A percentile compares a stretch with the other conserved stretches of the same genome.
Evolutionary conservation across 92 coral and sea anemone species (phyloP).

Genomic region (Actinernus sp.): DNA sequence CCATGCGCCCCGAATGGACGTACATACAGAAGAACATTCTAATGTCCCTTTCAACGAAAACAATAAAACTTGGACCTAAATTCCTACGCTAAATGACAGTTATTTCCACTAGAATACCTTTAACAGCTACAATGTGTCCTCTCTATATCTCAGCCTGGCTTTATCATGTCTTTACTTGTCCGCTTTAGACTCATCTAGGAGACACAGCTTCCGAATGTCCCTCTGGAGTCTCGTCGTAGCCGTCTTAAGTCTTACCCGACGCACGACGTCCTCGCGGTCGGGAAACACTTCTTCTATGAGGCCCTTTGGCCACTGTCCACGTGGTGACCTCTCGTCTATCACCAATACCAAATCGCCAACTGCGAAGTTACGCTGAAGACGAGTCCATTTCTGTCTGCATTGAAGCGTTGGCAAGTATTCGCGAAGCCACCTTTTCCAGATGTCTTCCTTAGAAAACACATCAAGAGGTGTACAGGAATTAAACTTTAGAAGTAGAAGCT

Average conservation of each 20-base stretch:
- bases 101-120: too few relatives aligned
- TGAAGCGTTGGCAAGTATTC: slow-evolving; percentile 55
- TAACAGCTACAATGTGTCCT: too few relatives aligned
- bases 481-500: slow-evolving; percentile 29
- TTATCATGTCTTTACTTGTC: too few relatives aligned
- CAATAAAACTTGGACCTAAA: too few relatives aligned
- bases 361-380: slow-evolving; percentile 13
- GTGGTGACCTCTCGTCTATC: slow-evolving; percentile 11
- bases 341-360: slow-evolving; percentile 45
- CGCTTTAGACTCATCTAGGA: slow-evolving; percentile 7
- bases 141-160: too few relatives aligned
- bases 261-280: slow-evolving; percentile 17
- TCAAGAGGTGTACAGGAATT: slow-evolving; percentile 22
- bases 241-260: slow-evolving; percentile 12
- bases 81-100: too few relatives aligned
- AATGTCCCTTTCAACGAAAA: too few relatives aligned
- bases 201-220: slow-evolving; percentile 35
- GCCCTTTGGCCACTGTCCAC: slow-evolving; percentile 34
- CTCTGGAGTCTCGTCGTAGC: slow-evolving; percentile 12
- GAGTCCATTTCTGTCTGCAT: slow-evolving; percentile 35
- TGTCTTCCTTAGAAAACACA: slow-evolving; percentile 11
- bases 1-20: too few relatives aligned
- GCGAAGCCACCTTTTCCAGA: slow-evolving; percentile 42
- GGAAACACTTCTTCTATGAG: slow-evolving; percentile 26
- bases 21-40: too few relatives aligned